These are phyloP conservation scores for Saccopteryx bilineata DNA, from an alignment of 2,113 vertebrate species.

Conservation along the genomic window DNA sequence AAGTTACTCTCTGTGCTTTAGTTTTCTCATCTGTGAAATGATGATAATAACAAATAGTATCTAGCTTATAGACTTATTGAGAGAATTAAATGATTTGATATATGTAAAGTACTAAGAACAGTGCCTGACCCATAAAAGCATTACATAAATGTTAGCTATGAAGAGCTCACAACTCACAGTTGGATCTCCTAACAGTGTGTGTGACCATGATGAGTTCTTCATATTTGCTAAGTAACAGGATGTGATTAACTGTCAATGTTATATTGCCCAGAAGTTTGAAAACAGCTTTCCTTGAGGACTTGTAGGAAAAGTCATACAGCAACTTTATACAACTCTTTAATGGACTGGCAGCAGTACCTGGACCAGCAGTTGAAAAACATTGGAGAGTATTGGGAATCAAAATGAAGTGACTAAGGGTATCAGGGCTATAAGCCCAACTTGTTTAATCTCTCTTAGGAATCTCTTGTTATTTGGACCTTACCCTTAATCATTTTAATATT, in stretches of 20 bases:
- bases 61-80: conserved; percentile 2
- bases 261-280: conserved; percentile 36
- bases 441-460: neutral
- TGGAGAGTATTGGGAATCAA: conserved; percentile 34
- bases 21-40: conserved; percentile 58
- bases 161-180: conserved; percentile 52
- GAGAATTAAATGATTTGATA: conserved; percentile 42
- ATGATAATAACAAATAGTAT: neutral
- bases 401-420: conserved; percentile 11
- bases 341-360: too few species aligned
- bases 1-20: conserved; percentile 27
- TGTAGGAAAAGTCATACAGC: neutral
- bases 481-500: conserved; percentile 59
- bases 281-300: conserved; percentile 13
- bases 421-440: neutral
- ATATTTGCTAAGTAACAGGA: conserved; percentile 49
- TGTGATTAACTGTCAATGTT: conserved; percentile 33
- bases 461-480: conserved; percentile 32
- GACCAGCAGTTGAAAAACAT: too few species aligned
- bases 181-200: conserved; percentile 54
- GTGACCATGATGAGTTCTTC: conserved; percentile 39
- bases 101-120: conserved; percentile 32
- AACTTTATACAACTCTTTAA: too few species aligned
- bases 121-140: conserved; percentile 16
- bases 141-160: conserved; percentile 65